Evolutionary conservation across 2,797 vertebrate species (phyloP).

Genomic region (Rousettus madagascariensis): DNA sequence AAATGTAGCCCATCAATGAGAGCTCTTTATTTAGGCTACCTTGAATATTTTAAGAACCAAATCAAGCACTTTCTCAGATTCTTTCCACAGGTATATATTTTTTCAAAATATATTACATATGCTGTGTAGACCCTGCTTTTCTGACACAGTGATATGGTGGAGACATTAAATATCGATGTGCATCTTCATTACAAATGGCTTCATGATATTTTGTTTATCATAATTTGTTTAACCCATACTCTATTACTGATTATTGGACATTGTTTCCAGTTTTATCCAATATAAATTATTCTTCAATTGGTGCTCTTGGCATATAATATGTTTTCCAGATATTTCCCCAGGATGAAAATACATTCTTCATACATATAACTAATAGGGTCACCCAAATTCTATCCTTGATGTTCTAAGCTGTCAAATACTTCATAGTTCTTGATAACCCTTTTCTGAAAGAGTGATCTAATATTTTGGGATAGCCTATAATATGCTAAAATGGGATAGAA

Average conservation of each 20-base stretch:
- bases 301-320: background rate
- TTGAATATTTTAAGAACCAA: conserved; percentile 9
- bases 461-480: background rate
- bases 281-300: background rate
- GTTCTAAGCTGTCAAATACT: background rate
- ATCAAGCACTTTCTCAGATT: background rate
- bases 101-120: background rate
- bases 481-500: background rate
- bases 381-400: conserved; percentile 7
- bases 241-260: background rate
- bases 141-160: background rate
- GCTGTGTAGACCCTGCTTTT: background rate
- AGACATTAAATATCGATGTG: background rate
- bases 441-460: conserved; percentile 2
- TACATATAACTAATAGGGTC: background rate
- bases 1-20: background rate
- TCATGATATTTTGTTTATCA: background rate
- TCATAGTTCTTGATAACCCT: background rate
- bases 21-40: background rate
- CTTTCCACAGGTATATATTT: background rate
- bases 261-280: background rate
- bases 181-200: background rate
- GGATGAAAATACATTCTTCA: background rate
- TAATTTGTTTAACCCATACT: background rate
- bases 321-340: background rate